Conservation (phyloP, 2,113 vertebrate genomes). For the Isurus oxyrinchus region DNA sequence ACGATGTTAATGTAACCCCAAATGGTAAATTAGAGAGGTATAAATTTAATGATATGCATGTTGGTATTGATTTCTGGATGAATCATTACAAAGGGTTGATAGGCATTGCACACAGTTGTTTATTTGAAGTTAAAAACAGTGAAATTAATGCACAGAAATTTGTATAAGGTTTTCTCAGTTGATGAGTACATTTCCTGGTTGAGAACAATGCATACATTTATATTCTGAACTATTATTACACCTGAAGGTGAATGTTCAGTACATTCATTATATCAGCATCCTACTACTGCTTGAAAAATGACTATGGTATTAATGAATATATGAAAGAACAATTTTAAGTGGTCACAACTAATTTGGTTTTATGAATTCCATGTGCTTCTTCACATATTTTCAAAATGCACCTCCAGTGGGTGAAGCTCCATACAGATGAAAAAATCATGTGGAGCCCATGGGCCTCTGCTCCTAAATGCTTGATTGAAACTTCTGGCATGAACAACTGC, state of each 20-base stretch:
- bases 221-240: neutral
- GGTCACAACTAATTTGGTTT: neutral
- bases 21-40: conserved; percentile 18
- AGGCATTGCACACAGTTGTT: neutral
- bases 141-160: neutral
- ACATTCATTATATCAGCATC: neutral
- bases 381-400: neutral
- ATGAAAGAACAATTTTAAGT: neutral
- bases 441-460: neutral
- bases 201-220: neutral
- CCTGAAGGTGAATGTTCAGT: neutral
- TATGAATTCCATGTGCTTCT: neutral
- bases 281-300: neutral
- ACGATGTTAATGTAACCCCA: neutral
- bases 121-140: neutral
- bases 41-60: conserved; percentile 10
- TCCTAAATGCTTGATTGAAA: neutral
- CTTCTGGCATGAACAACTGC: neutral
- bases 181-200: neutral
- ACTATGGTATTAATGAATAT: neutral
- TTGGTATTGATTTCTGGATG: neutral
- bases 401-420: neutral
- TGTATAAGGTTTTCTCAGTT: neutral
- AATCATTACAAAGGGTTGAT: neutral
- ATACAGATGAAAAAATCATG: neutral